These are phyloP conservation scores for Helicoverpa armigera DNA, from an alignment of 1,140 invertebrate genomes.

Conservation along the genomic window DNA sequence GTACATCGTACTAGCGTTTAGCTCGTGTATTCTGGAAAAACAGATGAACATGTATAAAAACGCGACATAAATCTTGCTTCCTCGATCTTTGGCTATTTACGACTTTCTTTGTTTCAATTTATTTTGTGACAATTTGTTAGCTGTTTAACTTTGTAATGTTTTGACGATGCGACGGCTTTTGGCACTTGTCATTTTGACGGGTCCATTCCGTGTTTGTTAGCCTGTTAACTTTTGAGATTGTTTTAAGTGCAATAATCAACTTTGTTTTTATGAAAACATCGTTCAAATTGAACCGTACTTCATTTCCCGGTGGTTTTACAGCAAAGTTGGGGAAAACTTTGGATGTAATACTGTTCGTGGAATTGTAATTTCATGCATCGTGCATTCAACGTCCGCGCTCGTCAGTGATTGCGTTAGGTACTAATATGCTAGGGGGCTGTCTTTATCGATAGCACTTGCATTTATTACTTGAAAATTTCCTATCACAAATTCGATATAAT, in stretches of 20 bases:
- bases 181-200: constrained; percentile 20
- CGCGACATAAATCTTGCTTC: constrained; percentile 24
- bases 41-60: constrained; percentile 7
- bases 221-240: not conserved
- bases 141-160: constrained; percentile 49
- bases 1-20: not conserved
- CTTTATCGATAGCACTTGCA: constrained; percentile 4
- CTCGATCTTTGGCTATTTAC: constrained; percentile 28
- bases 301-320: constrained; percentile 15
- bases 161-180: constrained; percentile 9
- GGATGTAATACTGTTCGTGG: not conserved
- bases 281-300: not conserved
- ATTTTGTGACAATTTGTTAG: constrained; percentile 54
- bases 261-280: constrained; percentile 30
- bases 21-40: constrained; percentile 1
- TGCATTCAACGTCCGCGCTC: not conserved
- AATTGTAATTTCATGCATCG: constrained; percentile 34
- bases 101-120: constrained; percentile 36
- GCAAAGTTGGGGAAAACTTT: constrained; percentile 17
- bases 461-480: constrained; percentile 26
- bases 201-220: constrained; percentile 18
- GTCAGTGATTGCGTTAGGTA: constrained; percentile 27
- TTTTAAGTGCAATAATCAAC: constrained; percentile 24
- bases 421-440: constrained; percentile 5
- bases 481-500: constrained; percentile 19